phyloP scores from a whole-genome alignment of 2,888 invertebrate genomes.

The Netelia inedita region DNA sequence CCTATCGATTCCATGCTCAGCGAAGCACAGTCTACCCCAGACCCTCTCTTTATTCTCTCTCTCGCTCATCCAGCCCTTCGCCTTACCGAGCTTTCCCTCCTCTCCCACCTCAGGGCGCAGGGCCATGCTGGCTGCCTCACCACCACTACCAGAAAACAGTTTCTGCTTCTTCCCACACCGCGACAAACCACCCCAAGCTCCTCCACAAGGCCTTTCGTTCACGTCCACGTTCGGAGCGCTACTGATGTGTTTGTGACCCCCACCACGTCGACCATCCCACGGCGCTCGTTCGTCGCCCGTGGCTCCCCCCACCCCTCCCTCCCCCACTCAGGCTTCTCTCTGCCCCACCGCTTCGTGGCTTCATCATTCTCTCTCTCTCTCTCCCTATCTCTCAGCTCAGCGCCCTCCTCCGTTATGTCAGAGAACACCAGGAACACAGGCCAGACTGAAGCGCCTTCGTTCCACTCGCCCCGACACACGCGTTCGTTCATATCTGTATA shows the following conservation, averaged over 20 bases:
- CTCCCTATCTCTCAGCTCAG: conserved; percentile 12
- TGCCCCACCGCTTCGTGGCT: conserved; percentile 29
- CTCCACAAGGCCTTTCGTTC: conserved; percentile 33
- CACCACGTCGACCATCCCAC: conserved; percentile 40
- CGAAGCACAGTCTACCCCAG: conserved; percentile 79
- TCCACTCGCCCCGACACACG: conserved; percentile 33
- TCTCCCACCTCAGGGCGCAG: conserved; percentile 23
- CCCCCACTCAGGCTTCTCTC: conserved; percentile 19
- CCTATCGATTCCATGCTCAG: conserved; percentile 83
- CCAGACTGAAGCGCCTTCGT: conserved; percentile 22
- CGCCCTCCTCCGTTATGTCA: conserved; percentile 18
- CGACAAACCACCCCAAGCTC: conserved; percentile 16
- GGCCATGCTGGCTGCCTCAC: conserved; percentile 17
- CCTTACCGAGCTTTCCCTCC: conserved; percentile 55
- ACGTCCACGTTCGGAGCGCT: conserved; percentile 9
- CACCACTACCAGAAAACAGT: conserved; percentile 51
- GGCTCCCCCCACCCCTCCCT: conserved; percentile 29
- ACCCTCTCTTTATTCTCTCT: conserved; percentile 70
- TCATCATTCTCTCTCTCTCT: neutral
- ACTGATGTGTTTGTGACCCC: conserved; percentile 46
- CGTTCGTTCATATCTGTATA: conserved; percentile 9
- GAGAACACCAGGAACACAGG: conserved; percentile 41
- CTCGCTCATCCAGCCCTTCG: conserved; percentile 68
- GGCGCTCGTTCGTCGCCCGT: conserved; percentile 52
- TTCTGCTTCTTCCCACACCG: conserved; percentile 19